Base-by-base conservation (phyloP, 2,113 vertebrate species). In the Hydropotes inermis region DNA sequence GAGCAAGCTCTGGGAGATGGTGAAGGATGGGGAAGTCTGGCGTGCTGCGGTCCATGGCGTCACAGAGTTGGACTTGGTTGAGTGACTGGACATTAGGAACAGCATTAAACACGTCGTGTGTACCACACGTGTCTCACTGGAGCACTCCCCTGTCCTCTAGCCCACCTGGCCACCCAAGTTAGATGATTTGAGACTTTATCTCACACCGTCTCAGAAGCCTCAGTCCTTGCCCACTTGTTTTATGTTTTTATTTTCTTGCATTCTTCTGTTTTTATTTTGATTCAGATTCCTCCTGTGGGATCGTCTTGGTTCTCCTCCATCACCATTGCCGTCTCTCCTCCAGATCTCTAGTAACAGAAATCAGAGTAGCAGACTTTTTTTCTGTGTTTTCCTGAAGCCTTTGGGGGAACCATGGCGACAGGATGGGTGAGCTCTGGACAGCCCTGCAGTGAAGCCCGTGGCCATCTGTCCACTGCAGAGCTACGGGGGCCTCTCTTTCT, bases 11-110 rank as follows among this genome's bases (percentile, higher is more conserved):
- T 19, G n/a, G 9, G 64, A 70, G 64, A 21, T 36, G 17, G 64
- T 36, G 64, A 70, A 70, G 64, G 19, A 2, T 1, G 16, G 64
- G 64, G 9, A 21, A 70, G 64, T 19, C n/a, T 36, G n/a, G 64
- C 2, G 17, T 70, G n/a, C 64, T 70, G n/a, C 64, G 21, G n/a
- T 70, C 64, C n/a, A 6, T 36, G n/a, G n/a, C 9, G 0, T 70
- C 2, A 0, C n/a, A 70, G 64, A 70, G n/a, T 36, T 1, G 0
- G 64, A 21, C 11, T 2, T 2, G 17, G 11, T n/a, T 67, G 33
- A 67, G 64, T 21, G 17, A 11, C 64, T 67, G 64, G 64, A 11
- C 17, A 21, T 21, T 17, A 36, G 64, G 8, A 67, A 21, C 4
- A 21, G n/a, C n/a, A 36, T 36, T 19, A 30, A 47, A 67, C 10